Percentiles rank a stretch among this genome's conserved stretches.
These are phyloP conservation scores for Microplitis mediator DNA, from an alignment of 1,140 invertebrate genomes.

Conservation along the genomic window DNA sequence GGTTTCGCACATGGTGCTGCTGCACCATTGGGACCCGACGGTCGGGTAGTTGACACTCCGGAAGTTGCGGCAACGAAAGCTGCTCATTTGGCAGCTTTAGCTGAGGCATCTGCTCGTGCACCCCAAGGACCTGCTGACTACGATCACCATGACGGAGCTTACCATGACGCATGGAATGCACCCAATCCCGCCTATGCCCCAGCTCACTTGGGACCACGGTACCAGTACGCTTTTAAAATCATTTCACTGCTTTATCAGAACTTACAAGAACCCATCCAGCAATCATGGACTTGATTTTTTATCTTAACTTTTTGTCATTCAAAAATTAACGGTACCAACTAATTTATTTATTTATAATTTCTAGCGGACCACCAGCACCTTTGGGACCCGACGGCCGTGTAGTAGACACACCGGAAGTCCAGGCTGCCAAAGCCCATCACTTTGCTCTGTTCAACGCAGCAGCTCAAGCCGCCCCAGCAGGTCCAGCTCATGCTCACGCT, in stretches of 20 bases:
- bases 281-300: too few species aligned
- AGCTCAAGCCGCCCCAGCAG: constrained; percentile 59
- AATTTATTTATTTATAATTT: too few species aligned
- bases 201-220: too few species aligned
- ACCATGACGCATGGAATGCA: constrained; percentile 43
- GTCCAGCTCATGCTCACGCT: constrained; percentile 35
- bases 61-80: constrained; percentile 70
- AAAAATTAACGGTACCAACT: too few species aligned
- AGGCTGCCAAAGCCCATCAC: constrained; percentile 68
- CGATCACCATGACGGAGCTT: constrained; percentile 27
- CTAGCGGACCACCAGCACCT: too few species aligned
- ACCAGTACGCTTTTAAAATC: too few species aligned
- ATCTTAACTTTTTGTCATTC: too few species aligned
- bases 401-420: constrained; percentile 69
- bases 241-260: too few species aligned
- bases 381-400: constrained; percentile 67
- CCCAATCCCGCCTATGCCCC: neutral
- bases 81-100: constrained; percentile 66
- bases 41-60: constrained; percentile 68
- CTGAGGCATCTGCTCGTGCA: constrained; percentile 57
- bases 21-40: constrained; percentile 64
- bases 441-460: constrained; percentile 66
- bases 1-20: constrained; percentile 36
- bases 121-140: neutral
- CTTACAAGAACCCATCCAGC: too few species aligned